A percentile compares a stretch with the other conserved stretches of the same genome.
Evolutionary conservation across 1,140 invertebrate species (phyloP).

Genomic region (Homarus americanus): DNA sequence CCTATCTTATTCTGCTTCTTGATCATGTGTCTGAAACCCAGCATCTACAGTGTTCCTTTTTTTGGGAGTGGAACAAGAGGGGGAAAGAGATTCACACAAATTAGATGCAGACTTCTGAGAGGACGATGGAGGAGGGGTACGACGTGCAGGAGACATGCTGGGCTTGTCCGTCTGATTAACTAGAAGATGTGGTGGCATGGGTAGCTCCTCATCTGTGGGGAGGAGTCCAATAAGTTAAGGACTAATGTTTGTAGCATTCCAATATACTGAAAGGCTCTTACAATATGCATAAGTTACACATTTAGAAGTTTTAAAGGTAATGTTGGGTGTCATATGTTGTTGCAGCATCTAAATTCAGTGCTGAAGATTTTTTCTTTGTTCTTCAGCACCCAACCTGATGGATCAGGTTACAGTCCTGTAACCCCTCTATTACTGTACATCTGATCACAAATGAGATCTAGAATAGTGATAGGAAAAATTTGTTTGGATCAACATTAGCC

Average conservation of each 20-base stretch:
- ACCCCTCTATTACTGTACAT: too few species aligned
- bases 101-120: background rate
- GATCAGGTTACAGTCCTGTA: too few species aligned
- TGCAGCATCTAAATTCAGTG: too few species aligned
- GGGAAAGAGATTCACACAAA: background rate
- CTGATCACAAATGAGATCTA: too few species aligned
- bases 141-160: slow-evolving; percentile 33
- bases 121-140: slow-evolving; percentile 16
- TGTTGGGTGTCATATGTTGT: too few species aligned
- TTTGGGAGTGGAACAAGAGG: background rate
- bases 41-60: background rate
- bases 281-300: too few species aligned
- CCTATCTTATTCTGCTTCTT: background rate
- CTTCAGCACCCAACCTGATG: too few species aligned
- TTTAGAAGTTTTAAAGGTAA: too few species aligned
- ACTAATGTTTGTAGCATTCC: background rate
- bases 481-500: too few species aligned
- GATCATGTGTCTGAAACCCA: background rate
- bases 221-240: background rate
- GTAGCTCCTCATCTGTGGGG: slow-evolving; percentile 61
- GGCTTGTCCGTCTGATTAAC: slow-evolving; percentile 61
- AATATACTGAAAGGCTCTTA: too few species aligned
- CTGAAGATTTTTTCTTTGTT: too few species aligned
- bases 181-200: slow-evolving; percentile 62
- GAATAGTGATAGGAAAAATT: too few species aligned